These are phyloP conservation scores for Nyctibius bracteatus DNA, from an alignment of 2,113 vertebrate species.

Conservation along the genomic window DNA sequence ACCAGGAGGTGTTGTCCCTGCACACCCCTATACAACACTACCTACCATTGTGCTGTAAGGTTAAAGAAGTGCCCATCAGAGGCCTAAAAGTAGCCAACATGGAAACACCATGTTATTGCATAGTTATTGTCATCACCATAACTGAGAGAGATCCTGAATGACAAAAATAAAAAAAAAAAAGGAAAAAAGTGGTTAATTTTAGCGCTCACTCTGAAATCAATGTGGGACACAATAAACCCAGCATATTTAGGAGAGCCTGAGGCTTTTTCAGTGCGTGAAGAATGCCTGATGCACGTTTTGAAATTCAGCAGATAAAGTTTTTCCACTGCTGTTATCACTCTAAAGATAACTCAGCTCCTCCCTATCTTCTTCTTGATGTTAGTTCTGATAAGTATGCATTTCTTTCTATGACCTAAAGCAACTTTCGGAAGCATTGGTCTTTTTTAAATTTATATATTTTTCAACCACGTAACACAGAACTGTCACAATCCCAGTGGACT, in stretches of 20 bases:
- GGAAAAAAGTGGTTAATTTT: background rate
- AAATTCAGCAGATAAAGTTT: background rate
- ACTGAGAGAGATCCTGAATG: background rate
- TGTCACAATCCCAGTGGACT: background rate
- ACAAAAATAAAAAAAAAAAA: background rate
- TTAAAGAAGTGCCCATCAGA: background rate
- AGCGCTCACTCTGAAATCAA: background rate
- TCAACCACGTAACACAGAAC: accelerated
- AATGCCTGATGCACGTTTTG: background rate
- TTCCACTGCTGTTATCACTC: background rate
- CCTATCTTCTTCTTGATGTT: background rate
- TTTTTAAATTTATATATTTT: background rate
- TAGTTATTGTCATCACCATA: background rate
- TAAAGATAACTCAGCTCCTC: background rate
- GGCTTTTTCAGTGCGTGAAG: background rate
- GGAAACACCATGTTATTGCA: background rate
- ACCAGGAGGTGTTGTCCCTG: background rate
- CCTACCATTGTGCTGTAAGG: background rate
- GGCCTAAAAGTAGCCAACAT: background rate
- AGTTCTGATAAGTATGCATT: background rate
- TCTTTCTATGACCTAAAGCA: background rate
- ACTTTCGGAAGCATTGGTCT: background rate
- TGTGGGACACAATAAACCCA: background rate
- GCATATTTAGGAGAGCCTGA: background rate
- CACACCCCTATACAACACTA: accelerated